Percentiles rank a stretch among this genome's conserved stretches.
These are phyloP conservation scores for Spodoptera littoralis DNA, from an alignment of 2,888 invertebrate species.

Conservation along the genomic window DNA sequence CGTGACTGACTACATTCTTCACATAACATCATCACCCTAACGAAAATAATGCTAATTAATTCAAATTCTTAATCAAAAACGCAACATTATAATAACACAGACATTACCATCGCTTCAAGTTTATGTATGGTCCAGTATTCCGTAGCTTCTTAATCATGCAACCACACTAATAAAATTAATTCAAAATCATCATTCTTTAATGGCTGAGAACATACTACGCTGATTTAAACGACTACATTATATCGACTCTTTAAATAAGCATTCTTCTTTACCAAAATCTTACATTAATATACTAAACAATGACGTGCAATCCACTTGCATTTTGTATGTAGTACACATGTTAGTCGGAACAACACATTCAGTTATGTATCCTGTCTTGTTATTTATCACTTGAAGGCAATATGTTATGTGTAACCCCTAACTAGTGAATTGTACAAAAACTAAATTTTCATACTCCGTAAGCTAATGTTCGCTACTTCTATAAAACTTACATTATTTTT, in stretches of 20 bases:
- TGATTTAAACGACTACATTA: constrained; percentile 69
- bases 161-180: constrained; percentile 52
- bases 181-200: constrained; percentile 45
- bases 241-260: constrained; percentile 68
- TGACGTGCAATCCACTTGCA: constrained; percentile 59
- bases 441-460: constrained; percentile 80
- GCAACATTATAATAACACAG: constrained; percentile 65
- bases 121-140: constrained; percentile 56
- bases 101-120: constrained; percentile 49
- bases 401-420: constrained; percentile 73
- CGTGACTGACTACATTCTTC: constrained; percentile 64
- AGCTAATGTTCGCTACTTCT: constrained; percentile 77
- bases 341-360: constrained; percentile 51
- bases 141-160: constrained; percentile 53
- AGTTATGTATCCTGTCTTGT: constrained; percentile 45
- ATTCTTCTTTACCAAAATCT: constrained; percentile 64
- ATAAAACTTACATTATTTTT: constrained; percentile 82
- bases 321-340: constrained; percentile 57
- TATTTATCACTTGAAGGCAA: constrained; percentile 64
- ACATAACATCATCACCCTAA: constrained; percentile 59
- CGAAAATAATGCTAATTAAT: constrained; percentile 75
- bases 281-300: constrained; percentile 58
- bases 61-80: constrained; percentile 68
- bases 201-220: constrained; percentile 61
- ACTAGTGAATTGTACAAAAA: constrained; percentile 87